Evolutionary conservation across 2,888 invertebrate species (phyloP), one percentile per base, ranked within the genome.

Genomic region (Gnatocerus cornutus): DNA sequence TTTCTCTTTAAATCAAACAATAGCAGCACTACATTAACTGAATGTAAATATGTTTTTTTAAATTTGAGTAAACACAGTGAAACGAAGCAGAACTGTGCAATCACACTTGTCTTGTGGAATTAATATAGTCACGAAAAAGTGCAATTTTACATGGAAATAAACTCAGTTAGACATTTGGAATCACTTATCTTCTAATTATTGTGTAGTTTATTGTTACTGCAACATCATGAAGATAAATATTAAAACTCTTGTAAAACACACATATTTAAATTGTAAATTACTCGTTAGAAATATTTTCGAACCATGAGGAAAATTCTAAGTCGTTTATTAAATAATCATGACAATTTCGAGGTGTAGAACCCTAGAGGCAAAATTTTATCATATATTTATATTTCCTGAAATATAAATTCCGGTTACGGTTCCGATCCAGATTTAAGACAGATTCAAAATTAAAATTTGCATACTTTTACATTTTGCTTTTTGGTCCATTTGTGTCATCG

Each of bases 291-390:
- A 50, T 50, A 50, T 50, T 50, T 27, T 29, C 16, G 29, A 10
- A 30, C 14, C 29, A 29, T 46, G n/a, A 12, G 12, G 10, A 7
- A 48, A 48, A 50, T 50, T 50, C 27, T 50, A 50, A 50, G 50
- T 50, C 50, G 50, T 16, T 46, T 46, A 50, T 50, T 50, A 50
- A 50, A 50, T 50, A 50, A 50, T 50, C 50, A 50, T 50, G 30
- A 50, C 29, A 21, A 50, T 50, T 50, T 30, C 50, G 10, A 30
- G 27, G 50, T 29, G 29, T 12, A 50, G 7, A 50, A 50, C 50
- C 29, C 29, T 16, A 16, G 46, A 46, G 50, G 27, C 30, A 7
- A 27, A 16, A 50, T 29, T 50, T 50, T 50, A 50, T 50, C 3
- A 50, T 50, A 10, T 29, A 50, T 50, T 50, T 50, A 29, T 27